Base-by-base conservation (phyloP, 2,797 vertebrate genomes). In the Sitta carolinensis region DNA sequence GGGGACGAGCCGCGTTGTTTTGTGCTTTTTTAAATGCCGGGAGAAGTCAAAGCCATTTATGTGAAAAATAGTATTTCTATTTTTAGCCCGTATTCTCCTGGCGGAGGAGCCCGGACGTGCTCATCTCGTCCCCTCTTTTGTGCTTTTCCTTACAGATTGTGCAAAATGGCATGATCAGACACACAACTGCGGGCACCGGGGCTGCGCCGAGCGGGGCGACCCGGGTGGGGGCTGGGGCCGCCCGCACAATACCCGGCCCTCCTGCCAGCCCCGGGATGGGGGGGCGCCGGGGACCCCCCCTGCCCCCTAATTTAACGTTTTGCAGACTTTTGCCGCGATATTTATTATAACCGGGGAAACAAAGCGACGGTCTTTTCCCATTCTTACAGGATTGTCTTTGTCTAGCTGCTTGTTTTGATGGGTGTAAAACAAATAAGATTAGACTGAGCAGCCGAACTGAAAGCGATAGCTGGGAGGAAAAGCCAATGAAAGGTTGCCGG, bases 351-450 rank as follows among this genome's bases (percentile, higher is more conserved):
- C 51, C 47, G 77, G 80, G 92, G 95, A 95, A 97, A 98, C 97
- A 97, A 98, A 98, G 97, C 98, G 97, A 90, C 97, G 97, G 97
- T 97, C 97, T 97, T 97, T 97, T 96, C 97, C 96, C 96, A 97
- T 98, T 98, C 98, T 98, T 98, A 98, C 97, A 98, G 97, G 98
- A 98, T 98, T 98, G 98, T 97, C 98, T 98, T 98, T 98, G 98
- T 98, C 98, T 98, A 95, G 97, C 98, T 98, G 97, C 98, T 98
- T 98, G 98, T 98, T 98, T 98, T 98, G 98, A 98, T 98, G 98
- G 98, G 98, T 98, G 98, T 98, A 98, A 98, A 98, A 98, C 98
- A 98, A 98, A 98, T 98, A 98, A 98, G 98, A 98, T 98, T 98
- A 98, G 98, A 98, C 98, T 97, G 98, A 98, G 98, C 98, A 98